Evolutionary conservation across 2,113 vertebrate genomes (phyloP).

Genomic region (Esox niger): DNA sequence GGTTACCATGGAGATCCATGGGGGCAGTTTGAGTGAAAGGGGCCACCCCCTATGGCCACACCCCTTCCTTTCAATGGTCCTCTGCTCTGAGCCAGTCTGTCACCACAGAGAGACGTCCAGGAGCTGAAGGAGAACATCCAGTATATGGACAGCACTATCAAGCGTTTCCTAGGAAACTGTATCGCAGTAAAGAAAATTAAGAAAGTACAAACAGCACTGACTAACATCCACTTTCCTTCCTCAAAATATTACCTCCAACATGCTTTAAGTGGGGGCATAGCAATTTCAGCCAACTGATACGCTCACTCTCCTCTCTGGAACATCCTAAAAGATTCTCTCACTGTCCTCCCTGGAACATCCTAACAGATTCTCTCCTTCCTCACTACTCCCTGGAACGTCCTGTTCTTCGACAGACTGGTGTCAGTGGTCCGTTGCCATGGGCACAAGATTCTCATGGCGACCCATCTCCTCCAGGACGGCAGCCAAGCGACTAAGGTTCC

Average conservation of each 20-base stretch:
- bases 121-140: slow-evolving; percentile 85
- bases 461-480: slow-evolving; percentile 97
- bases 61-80: slow-evolving; percentile 18
- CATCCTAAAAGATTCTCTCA: background rate
- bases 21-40: slow-evolving; percentile 31
- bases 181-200: slow-evolving; percentile 77
- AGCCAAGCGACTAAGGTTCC: slow-evolving; percentile 90
- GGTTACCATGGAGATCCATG: slow-evolving; percentile 46
- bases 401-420: slow-evolving; percentile 37
- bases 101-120: slow-evolving; percentile 77
- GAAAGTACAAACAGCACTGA: slow-evolving; percentile 78
- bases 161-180: slow-evolving; percentile 97
- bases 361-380: background rate
- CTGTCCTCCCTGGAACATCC: background rate
- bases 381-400: background rate
- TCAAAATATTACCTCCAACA: background rate
- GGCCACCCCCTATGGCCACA: background rate
- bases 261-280: slow-evolving; percentile 21
- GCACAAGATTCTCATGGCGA: slow-evolving; percentile 86
- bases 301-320: background rate
- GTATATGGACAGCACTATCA: slow-evolving; percentile 89
- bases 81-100: slow-evolving; percentile 56
- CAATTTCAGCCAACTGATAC: background rate
- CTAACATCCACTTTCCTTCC: slow-evolving; percentile 17
- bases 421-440: slow-evolving; percentile 85